Evolutionary conservation across 2,888 invertebrate genomes (phyloP), one percentile per base, ranked within the genome.

Genomic region (Caenorhabditis sp.): DNA sequence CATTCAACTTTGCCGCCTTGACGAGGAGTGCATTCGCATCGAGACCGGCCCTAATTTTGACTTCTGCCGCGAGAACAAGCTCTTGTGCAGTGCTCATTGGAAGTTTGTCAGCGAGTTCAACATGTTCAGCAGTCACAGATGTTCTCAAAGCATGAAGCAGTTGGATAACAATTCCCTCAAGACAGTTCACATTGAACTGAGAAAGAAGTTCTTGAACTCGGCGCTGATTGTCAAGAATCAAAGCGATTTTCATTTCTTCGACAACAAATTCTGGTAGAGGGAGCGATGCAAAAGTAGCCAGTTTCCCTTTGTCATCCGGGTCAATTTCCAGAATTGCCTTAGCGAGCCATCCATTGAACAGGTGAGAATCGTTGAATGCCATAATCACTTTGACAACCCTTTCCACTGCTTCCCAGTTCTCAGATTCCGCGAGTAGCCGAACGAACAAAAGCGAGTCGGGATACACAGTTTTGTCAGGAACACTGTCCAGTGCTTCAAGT

Each of bases 1-100:
- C 80, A 40, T 82, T 83, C 55, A 84, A 22, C 53, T 84, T 86
- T 13, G 84, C 86, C 0, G 84, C 85, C 37, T 82, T 85, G 18
- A 85, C 85, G 9, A 85, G 70, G 20, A 80, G 22, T 4, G 72
- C n/a, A 8, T 79, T 82, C 15, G 71, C 78, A 20, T 85, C 85
- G 13, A 61, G 28, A 1, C 72, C 72, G 1, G 61, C 40, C 5
- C 22, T 22, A 3, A 70, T 18, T 32, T 51, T 32, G 35, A 79
- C 35, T 62, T 85, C 85, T 2, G 85, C 85, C 11, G 72, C 53
- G 3, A 74, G 18, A 4, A 85, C 35, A 35, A 83, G 40, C 11
- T 83, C 79, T 11, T 50, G 35, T n/a, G 56, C 24, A 3, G 2
- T 37, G 9, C 56, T 40, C 15, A 53, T 26, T 0, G 70, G 37